These are phyloP conservation scores for Talpa occidentalis DNA, from an alignment of 2,113 vertebrate species.

Conservation along the genomic window DNA sequence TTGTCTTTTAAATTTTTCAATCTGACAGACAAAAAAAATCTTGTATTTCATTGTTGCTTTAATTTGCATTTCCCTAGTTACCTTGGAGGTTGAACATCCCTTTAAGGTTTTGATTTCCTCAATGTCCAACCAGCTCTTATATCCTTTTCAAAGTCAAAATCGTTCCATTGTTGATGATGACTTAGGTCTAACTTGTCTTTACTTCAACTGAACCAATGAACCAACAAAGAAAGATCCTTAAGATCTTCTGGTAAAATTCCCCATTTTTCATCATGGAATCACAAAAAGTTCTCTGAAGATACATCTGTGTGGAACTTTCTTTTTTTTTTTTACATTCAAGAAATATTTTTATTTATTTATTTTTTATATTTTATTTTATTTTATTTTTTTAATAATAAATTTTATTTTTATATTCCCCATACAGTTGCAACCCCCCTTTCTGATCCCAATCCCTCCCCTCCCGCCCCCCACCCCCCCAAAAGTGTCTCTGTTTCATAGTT, in stretches of 20 bases:
- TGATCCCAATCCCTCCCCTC: too few species aligned
- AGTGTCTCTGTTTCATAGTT: too few species aligned
- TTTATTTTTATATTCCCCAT: too few species aligned
- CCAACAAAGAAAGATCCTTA: not conserved
- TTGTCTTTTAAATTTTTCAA: not conserved
- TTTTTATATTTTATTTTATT: too few species aligned
- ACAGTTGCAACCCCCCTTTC: too few species aligned
- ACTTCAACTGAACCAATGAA: not conserved
- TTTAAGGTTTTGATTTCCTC: not conserved
- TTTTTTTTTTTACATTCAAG: too few species aligned
- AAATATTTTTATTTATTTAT: too few species aligned
- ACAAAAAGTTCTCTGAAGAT: conserved; percentile 9
- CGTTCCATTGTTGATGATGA: not conserved
- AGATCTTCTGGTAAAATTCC: conserved; percentile 19
- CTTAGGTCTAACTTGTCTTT: not conserved
- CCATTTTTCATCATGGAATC: conserved; percentile 25
- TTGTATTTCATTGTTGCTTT: not conserved
- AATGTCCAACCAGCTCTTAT: not conserved
- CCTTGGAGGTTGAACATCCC: not conserved
- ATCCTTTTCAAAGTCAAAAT: not conserved
- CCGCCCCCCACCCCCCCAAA: too few species aligned
- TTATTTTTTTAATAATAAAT: too few species aligned
- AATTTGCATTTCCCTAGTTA: not conserved
- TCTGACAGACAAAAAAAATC: not conserved
- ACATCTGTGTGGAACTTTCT: not conserved